Evolutionary conservation across 2,888 invertebrate species (phyloP).

Genomic region (Melitaea athalia): DNA sequence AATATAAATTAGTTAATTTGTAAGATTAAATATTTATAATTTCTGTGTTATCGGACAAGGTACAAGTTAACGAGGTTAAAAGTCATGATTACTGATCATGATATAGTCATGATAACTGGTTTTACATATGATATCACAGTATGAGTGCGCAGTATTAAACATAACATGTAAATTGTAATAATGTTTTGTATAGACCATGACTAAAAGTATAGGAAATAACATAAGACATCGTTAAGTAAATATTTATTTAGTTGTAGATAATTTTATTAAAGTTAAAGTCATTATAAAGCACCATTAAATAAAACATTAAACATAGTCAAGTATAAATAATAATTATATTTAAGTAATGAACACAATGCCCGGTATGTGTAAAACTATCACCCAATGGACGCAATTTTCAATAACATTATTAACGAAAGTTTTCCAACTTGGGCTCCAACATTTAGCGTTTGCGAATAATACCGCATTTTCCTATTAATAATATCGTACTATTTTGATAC

Average conservation of each 20-base stretch:
- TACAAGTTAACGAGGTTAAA: constrained; percentile 21
- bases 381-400: not conserved
- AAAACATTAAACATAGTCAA: too few species aligned
- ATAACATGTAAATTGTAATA: not conserved
- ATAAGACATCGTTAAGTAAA: too few species aligned
- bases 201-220: too few species aligned
- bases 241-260: too few species aligned
- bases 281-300: too few species aligned
- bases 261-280: too few species aligned
- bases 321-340: too few species aligned
- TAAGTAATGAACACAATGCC: too few species aligned
- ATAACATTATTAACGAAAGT: not conserved
- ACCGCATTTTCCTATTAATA: not conserved
- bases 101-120: not conserved
- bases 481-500: not conserved
- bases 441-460: constrained; percentile 2
- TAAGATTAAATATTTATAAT: constrained; percentile 1
- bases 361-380: too few species aligned
- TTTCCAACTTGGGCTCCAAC: constrained; percentile 3
- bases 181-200: too few species aligned
- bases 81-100: constrained; percentile 14
- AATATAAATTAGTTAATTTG: not conserved
- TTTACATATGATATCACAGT: constrained; percentile 12
- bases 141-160: constrained; percentile 17
- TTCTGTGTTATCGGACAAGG: constrained; percentile 21